Conservation (phyloP, 2,113 vertebrate species). For the Beaufortia kweichowensis region DNA sequence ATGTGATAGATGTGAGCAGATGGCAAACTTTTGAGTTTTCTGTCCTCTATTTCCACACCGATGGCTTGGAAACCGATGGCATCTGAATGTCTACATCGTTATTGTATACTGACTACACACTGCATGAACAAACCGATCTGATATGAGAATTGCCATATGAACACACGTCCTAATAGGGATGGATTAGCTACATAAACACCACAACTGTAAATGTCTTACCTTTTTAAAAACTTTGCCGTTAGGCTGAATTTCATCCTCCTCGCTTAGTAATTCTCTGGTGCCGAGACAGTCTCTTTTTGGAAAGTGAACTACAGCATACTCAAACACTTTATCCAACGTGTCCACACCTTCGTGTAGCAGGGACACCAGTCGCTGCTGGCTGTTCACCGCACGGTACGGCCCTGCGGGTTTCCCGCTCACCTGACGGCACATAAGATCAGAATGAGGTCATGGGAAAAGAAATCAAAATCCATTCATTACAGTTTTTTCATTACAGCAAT, state of each 20-base stretch:
- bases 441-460: not conserved
- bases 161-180: too few relatives aligned
- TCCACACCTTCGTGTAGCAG: constrained; percentile 83
- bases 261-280: constrained; percentile 89
- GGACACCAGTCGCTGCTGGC: constrained; percentile 79
- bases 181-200: too few relatives aligned
- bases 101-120: too few relatives aligned
- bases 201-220: constrained; percentile 73
- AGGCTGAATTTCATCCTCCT: constrained; percentile 95
- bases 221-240: constrained; percentile 98
- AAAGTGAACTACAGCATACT: constrained; percentile 80
- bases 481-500: not conserved
- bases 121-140: too few relatives aligned
- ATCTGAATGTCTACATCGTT: too few relatives aligned
- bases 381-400: constrained; percentile 85
- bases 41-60: too few relatives aligned
- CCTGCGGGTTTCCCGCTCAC: constrained; percentile 76
- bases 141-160: too few relatives aligned
- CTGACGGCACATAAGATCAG: not conserved
- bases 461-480: not conserved
- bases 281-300: constrained; percentile 87
- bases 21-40: too few relatives aligned
- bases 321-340: constrained; percentile 92
- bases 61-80: too few relatives aligned
- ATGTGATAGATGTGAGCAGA: too few relatives aligned